phyloP scores from a whole-genome alignment of 2,888 invertebrate species.

The Herminia tarsipennalis region DNA sequence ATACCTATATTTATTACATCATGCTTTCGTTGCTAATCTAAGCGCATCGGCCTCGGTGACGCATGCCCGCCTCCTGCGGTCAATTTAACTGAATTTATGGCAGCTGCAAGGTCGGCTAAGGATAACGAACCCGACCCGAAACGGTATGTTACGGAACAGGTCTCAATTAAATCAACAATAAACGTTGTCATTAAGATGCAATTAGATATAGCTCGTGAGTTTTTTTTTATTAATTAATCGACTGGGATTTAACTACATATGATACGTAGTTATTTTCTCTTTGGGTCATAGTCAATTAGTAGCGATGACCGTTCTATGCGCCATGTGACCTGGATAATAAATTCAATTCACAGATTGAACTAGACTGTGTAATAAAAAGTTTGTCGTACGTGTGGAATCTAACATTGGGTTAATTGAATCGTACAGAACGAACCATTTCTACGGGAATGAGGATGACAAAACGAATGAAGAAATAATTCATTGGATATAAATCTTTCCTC shows the following conservation, averaged over 20 bases:
- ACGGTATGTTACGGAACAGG: slow-evolving; percentile 62
- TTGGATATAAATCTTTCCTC: not conserved
- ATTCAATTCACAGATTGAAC: slow-evolving; percentile 49
- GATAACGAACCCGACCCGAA: slow-evolving; percentile 72
- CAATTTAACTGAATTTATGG: slow-evolving; percentile 80
- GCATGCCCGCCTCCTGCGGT: slow-evolving; percentile 71
- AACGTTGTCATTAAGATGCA: slow-evolving; percentile 36
- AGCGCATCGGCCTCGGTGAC: slow-evolving; percentile 75
- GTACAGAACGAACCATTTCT: slow-evolving; percentile 55
- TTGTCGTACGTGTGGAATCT: slow-evolving; percentile 56
- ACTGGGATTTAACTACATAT: no score
- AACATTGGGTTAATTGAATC: slow-evolving; percentile 66
- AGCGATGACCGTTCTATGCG: slow-evolving; percentile 42
- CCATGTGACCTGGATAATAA: slow-evolving; percentile 49
- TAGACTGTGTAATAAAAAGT: slow-evolving; percentile 51
- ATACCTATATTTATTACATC: slow-evolving; percentile 50
- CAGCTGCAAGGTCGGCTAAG: slow-evolving; percentile 80
- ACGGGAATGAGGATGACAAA: slow-evolving; percentile 45
- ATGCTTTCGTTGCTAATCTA: slow-evolving; percentile 61
- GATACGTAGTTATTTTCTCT: slow-evolving; percentile 14
- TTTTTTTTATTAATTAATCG: no score
- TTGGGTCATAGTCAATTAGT: slow-evolving; percentile 51
- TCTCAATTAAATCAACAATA: slow-evolving; percentile 49
- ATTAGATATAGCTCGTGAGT: slow-evolving; percentile 26
- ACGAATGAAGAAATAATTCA: slow-evolving; percentile 45